Percentiles rank a stretch among this genome's conserved stretches.
Evolutionary conservation across 2,888 invertebrate genomes (phyloP).

Genomic region (Agrochola macilenta): DNA sequence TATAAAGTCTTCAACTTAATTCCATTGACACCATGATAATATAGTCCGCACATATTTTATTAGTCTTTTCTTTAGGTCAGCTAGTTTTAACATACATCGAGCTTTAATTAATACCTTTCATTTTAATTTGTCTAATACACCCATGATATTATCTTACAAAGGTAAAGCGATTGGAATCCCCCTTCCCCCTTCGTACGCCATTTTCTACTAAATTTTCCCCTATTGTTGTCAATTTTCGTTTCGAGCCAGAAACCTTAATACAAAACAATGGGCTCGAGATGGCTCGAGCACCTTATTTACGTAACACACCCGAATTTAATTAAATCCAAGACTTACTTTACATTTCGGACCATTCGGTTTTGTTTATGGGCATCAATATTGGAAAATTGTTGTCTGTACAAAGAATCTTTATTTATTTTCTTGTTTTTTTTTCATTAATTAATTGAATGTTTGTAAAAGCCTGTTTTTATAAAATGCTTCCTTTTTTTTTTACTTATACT

Average conservation of each 20-base stretch:
- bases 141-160: background rate
- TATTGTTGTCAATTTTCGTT: slow-evolving; percentile 61
- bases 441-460: background rate
- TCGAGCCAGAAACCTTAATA: slow-evolving; percentile 50
- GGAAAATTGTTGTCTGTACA: slow-evolving; percentile 30
- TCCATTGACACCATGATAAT: background rate
- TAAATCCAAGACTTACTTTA: slow-evolving; percentile 54
- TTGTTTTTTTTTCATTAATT: background rate
- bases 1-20: background rate
- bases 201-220: slow-evolving; percentile 50
- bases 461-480: background rate
- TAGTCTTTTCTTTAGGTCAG: background rate
- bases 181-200: background rate
- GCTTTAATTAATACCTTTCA: background rate
- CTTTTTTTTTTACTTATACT: background rate
- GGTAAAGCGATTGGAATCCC: slow-evolving; percentile 6
- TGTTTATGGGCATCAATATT: slow-evolving; percentile 57
- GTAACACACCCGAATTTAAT: slow-evolving; percentile 63
- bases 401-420: slow-evolving; percentile 1
- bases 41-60: background rate
- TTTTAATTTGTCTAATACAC: background rate
- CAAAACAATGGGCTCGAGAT: slow-evolving; percentile 52
- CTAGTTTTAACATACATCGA: background rate
- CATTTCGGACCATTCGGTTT: slow-evolving; percentile 43
- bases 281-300: slow-evolving; percentile 54